phyloP scores from a whole-genome alignment of 2,888 invertebrate species.

The Amphipoea oculea region DNA sequence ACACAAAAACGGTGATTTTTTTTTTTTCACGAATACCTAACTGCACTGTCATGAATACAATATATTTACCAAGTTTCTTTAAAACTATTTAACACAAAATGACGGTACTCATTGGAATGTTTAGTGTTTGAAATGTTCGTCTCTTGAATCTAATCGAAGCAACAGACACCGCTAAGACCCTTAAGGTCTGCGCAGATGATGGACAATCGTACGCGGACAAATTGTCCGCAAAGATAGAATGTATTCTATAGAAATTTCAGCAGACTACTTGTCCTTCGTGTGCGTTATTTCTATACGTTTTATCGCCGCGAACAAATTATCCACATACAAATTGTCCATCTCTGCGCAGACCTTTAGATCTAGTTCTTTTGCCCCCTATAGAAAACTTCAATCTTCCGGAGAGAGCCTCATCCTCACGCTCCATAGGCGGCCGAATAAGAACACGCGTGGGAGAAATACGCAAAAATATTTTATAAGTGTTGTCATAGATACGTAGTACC shows the following conservation, averaged over 20 bases:
- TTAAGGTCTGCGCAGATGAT: constrained; percentile 29
- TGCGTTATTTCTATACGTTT: no score
- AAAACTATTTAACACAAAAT: constrained; percentile 5
- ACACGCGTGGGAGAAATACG: no score
- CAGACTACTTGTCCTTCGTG: no score
- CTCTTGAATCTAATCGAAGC: constrained; percentile 69
- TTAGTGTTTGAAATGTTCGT: constrained; percentile 21
- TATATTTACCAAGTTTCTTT: background rate
- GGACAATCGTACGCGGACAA: no score
- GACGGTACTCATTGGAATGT: background rate
- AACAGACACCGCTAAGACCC: constrained; percentile 74
- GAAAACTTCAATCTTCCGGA: constrained; percentile 70
- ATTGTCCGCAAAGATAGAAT: no score
- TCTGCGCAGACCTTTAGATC: constrained; percentile 46
- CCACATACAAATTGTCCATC: no score
- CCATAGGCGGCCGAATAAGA: background rate
- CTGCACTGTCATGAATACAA: constrained; percentile 9
- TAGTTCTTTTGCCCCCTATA: constrained; percentile 75
- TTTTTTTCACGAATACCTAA: constrained; percentile 1
- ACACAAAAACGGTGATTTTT: constrained; percentile 4
- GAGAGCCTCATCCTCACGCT: constrained; percentile 22
- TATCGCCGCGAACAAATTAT: no score
- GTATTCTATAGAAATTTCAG: no score
- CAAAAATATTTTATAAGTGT: background rate
- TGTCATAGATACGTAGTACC: constrained; percentile 59